Evolutionary conservation across 1,140 invertebrate species (phyloP).

Genomic region (Pseudomyrmex pallidus): DNA sequence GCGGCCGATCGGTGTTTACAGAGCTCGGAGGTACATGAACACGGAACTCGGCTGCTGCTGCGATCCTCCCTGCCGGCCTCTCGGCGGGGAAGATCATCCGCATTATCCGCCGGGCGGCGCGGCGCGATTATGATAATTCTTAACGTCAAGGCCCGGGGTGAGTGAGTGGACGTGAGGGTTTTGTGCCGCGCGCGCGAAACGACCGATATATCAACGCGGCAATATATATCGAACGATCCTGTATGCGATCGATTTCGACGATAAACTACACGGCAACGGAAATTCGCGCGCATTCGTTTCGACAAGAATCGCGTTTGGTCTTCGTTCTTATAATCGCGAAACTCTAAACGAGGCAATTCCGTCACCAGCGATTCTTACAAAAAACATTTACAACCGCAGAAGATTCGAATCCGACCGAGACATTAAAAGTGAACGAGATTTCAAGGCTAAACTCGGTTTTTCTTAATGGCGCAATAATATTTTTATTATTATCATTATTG

Average conservation of each 20-base stretch:
- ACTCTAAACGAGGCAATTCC: too few species aligned
- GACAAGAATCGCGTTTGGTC: not conserved
- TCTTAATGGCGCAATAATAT: too few species aligned
- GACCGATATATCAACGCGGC: slow-evolving; percentile 54
- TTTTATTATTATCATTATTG: too few species aligned
- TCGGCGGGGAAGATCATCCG: slow-evolving; percentile 75
- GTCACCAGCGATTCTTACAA: too few species aligned
- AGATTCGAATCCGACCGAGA: too few species aligned
- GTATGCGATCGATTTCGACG: slow-evolving; percentile 16
- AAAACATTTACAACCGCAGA: too few species aligned
- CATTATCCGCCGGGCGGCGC: slow-evolving; percentile 76
- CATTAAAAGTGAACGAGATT: too few species aligned
- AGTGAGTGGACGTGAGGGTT: slow-evolving; percentile 62
- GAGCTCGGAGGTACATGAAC: slow-evolving; percentile 23
- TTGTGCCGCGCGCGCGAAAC: slow-evolving; percentile 51
- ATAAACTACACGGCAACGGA: slow-evolving; percentile 6
- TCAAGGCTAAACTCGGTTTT: too few species aligned
- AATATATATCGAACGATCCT: not conserved
- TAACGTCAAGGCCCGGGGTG: slow-evolving; percentile 8
- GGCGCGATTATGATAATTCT: slow-evolving; percentile 82
- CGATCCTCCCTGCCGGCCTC: slow-evolving; percentile 49
- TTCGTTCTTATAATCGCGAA: too few species aligned
- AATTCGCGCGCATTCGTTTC: not conserved
- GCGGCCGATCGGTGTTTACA: not conserved
- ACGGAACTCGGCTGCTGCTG: slow-evolving; percentile 61